Conservation (phyloP, 2,888 invertebrate genomes). For the Rhimphoctona megacephalus region DNA sequence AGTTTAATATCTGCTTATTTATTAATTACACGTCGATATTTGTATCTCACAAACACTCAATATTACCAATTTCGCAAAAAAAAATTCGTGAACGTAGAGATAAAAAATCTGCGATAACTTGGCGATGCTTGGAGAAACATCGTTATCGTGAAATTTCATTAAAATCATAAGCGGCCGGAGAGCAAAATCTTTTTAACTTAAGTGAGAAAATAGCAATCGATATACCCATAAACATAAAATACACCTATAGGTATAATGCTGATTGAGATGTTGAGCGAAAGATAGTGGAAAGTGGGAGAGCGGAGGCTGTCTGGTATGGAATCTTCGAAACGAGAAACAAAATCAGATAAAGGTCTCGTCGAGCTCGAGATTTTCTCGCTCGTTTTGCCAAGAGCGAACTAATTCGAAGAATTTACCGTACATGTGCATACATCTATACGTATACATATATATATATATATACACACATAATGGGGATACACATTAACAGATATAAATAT, state of each 20-base stretch:
- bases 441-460: conserved; percentile 24
- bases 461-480: background rate
- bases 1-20: background rate
- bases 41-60: background rate
- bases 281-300: conserved; percentile 59
- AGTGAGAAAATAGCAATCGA: conserved; percentile 3
- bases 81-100: background rate
- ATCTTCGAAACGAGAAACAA: conserved; percentile 68
- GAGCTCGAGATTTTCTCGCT: conserved; percentile 51
- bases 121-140: background rate
- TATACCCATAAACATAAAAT: conserved; percentile 16
- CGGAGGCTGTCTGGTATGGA: conserved; percentile 52
- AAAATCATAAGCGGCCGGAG: background rate
- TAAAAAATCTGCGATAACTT: background rate
- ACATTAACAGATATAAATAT: conserved; percentile 17
- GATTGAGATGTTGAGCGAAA: conserved; percentile 66
- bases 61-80: background rate
- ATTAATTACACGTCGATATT: too few species aligned
- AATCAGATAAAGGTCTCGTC: conserved; percentile 66
- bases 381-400: conserved; percentile 60
- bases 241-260: conserved; percentile 25
- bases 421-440: conserved; percentile 9
- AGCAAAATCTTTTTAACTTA: background rate
- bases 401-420: conserved; percentile 64
- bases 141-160: background rate